phyloP scores from a whole-genome alignment of 2,888 invertebrate species.

The Heliconius hortense region DNA sequence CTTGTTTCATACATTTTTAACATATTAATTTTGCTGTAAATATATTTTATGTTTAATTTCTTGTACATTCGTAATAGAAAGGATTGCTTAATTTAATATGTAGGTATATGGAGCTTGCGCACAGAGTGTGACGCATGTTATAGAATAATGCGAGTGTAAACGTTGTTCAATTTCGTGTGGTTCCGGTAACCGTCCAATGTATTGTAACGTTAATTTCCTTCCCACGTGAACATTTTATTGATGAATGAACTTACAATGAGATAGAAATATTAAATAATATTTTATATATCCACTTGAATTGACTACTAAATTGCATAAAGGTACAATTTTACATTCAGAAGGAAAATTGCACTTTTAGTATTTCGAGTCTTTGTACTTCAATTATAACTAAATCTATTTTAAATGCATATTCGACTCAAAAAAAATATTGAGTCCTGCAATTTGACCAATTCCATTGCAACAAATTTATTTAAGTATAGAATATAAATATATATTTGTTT shows the following conservation, averaged over 20 bases:
- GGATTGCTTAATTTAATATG: constrained; percentile 4
- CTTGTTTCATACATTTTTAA: not conserved
- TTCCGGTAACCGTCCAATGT: constrained; percentile 22
- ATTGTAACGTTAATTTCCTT: constrained; percentile 20
- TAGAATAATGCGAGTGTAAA: constrained; percentile 26
- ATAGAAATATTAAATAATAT: constrained; percentile 10
- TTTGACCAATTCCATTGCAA: constrained; percentile 54
- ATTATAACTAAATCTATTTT: constrained; percentile 69
- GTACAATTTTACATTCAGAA: not conserved
- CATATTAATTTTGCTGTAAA: not conserved
- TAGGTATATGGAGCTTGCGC: not conserved
- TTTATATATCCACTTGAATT: not conserved
- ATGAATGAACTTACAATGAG: constrained; percentile 10
- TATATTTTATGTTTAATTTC: not conserved
- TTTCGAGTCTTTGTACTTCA: constrained; percentile 75
- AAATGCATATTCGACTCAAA: constrained; percentile 72
- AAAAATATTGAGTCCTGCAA: constrained; percentile 52
- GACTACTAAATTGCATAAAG: not conserved
- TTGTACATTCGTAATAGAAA: not conserved
- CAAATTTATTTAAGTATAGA: constrained; percentile 55
- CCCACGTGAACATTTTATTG: constrained; percentile 23
- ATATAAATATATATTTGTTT: not conserved
- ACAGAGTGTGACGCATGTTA: constrained; percentile 6
- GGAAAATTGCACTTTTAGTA: constrained; percentile 41
- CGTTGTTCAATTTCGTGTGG: constrained; percentile 25